phyloP scores from a whole-genome alignment of 2,113 vertebrate genomes.

The Pedetes capensis region DNA sequence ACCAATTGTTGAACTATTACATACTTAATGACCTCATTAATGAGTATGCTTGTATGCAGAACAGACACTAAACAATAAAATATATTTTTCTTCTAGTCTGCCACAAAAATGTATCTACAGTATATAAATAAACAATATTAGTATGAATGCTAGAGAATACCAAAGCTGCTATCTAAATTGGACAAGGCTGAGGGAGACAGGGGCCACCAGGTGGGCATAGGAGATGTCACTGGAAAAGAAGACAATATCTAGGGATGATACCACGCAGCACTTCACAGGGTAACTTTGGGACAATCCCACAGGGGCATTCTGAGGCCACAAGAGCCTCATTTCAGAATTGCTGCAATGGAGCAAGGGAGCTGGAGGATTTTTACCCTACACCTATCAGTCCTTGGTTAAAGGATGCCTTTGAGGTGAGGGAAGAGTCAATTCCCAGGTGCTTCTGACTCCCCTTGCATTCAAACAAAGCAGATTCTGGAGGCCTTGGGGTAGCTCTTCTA shows the following conservation, averaged over 20 bases:
- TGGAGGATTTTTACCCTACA: neutral
- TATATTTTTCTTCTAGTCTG: neutral
- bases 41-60: neutral
- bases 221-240: neutral
- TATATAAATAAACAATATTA: neutral
- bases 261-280: neutral
- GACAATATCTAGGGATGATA: neutral
- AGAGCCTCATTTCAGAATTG: neutral
- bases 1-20: slow-evolving; percentile 53
- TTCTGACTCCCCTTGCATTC: neutral
- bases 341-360: neutral
- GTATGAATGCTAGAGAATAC: slow-evolving; percentile 13
- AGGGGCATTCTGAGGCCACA: too few species aligned
- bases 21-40: slow-evolving; percentile 20
- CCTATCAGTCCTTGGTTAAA: neutral
- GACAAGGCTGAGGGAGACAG: neutral
- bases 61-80: slow-evolving; percentile 16
- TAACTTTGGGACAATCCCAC: neutral
- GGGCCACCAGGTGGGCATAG: too few species aligned
- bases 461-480: neutral
- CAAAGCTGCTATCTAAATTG: neutral
- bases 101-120: neutral
- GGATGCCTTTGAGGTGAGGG: neutral
- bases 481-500: neutral
- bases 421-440: neutral